These are phyloP conservation scores for Metaphire vulgaris DNA, from an alignment of 1,140 invertebrate species.

Conservation along the genomic window DNA sequence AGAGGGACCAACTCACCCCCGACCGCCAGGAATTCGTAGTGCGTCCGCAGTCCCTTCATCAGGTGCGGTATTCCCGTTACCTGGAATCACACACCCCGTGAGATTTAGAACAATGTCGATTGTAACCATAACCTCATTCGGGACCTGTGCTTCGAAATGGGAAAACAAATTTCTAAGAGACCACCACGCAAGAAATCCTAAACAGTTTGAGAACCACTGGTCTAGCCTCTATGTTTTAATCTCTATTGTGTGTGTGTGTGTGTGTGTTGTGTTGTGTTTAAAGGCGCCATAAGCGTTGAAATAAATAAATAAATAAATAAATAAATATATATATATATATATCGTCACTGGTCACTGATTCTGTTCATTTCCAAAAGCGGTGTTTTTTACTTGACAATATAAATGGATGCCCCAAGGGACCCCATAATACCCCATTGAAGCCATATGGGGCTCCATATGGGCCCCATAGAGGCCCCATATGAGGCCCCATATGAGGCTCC, in stretches of 20 bases:
- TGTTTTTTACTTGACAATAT: too few species aligned
- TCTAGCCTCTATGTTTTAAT: not conserved
- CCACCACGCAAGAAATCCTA: not conserved
- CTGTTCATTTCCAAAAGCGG: too few species aligned
- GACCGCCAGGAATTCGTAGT: constrained; percentile 7
- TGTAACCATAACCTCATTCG: not conserved
- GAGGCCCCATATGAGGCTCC: too few species aligned
- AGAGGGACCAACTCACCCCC: not conserved
- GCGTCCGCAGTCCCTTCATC: not conserved
- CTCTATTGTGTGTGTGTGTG: not conserved
- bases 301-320: too few species aligned
- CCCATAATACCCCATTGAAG: too few species aligned
- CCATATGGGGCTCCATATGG: too few species aligned
- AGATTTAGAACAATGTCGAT: not conserved
- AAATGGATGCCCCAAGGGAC: too few species aligned
- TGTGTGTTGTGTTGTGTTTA: not conserved
- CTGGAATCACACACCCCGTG: not conserved
- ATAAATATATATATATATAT: too few species aligned
- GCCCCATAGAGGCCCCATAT: too few species aligned
- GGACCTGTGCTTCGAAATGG: not conserved
- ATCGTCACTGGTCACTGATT: too few species aligned
- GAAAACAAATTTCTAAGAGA: not conserved
- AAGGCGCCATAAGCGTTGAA: too few species aligned
- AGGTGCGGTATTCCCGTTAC: constrained; percentile 16
- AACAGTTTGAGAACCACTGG: not conserved